phyloP scores from a whole-genome alignment of 2,113 vertebrate species.

The Canis aureus region DNA sequence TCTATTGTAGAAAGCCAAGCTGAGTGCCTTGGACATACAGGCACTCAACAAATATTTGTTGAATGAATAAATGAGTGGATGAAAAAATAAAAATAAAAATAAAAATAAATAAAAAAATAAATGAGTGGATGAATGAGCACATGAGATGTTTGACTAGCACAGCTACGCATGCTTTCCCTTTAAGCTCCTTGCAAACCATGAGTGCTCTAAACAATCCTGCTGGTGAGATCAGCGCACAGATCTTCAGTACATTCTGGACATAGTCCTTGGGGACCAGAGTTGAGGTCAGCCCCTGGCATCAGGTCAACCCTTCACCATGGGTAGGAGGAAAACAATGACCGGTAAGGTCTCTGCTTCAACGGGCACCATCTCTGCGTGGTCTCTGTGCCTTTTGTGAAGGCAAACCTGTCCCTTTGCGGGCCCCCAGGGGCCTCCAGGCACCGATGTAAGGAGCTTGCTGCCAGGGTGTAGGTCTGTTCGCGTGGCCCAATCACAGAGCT shows the following conservation, averaged over 20 bases:
- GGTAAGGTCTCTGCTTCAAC: background rate
- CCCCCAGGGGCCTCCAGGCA: background rate
- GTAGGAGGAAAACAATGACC: background rate
- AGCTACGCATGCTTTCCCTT: background rate
- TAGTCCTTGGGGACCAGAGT: rapidly evolving
- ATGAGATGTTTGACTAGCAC: background rate
- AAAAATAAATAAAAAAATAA: background rate
- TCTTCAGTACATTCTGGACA: background rate
- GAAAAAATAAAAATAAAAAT: no score
- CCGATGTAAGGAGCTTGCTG: background rate
- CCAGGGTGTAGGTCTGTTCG: background rate
- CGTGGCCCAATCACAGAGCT: background rate
- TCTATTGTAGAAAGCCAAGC: background rate
- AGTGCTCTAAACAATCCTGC: background rate
- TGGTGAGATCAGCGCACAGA: background rate
- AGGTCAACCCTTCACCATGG: background rate
- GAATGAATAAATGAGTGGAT: background rate
- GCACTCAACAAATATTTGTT: background rate
- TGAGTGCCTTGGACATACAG: background rate
- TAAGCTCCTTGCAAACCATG: background rate
- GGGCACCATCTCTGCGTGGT: background rate
- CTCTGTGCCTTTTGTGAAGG: background rate
- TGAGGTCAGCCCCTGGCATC: background rate
- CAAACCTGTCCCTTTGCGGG: background rate
- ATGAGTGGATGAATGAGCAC: no score